Base-by-base conservation (phyloP, 2,797 vertebrate genomes). In the Anguilla pacifica region DNA sequence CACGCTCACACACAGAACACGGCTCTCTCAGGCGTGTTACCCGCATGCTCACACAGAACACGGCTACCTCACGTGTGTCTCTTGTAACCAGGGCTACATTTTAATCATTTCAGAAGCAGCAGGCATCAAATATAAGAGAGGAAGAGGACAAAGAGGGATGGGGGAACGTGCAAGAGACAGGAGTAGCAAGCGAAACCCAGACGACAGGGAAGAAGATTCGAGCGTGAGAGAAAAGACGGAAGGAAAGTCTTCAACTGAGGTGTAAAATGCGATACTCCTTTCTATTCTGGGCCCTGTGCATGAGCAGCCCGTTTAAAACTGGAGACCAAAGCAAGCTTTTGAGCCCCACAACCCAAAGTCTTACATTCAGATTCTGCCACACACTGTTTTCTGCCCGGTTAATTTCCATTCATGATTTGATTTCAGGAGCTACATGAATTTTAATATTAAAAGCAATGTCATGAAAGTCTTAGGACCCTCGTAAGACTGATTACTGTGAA, bases 21-120 rank as follows among this genome's bases (percentile, higher is more conserved):
- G 35, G 35, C 35, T 35, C 35, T 0, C 35, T 35, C 35, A 35
- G 1, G 1, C 35, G 35, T 35, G 35, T 35, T 35, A 35, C 35
- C 2, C 49, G 9, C 49, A 51, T 0, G 2, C 49, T 5, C 4
- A 51, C 49, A 51, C 9, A 9, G 49, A 9, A 51, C 49, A 1
- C 35, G 35, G 35, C 35, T 35, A 0, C 0, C 35, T 35, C 35
- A 35, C 35, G 35, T 35, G 35, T 35, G 49, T 51, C 49, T 4
- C 0, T 2, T 4, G 4, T 51, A 89, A 93, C 91, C 89, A 88
- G 88, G 86, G 91, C 89, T 90, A 92, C 88, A 92, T 94, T 95
- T 92, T 93, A 93, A 95, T 95, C 91, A 93, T 84, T 82, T n/a
- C 35, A 49, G 83, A 90, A 90, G 92, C 84, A 90, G 90, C 88